Base-by-base conservation (phyloP, 2,113 vertebrate genomes). In the Solea solea region DNA sequence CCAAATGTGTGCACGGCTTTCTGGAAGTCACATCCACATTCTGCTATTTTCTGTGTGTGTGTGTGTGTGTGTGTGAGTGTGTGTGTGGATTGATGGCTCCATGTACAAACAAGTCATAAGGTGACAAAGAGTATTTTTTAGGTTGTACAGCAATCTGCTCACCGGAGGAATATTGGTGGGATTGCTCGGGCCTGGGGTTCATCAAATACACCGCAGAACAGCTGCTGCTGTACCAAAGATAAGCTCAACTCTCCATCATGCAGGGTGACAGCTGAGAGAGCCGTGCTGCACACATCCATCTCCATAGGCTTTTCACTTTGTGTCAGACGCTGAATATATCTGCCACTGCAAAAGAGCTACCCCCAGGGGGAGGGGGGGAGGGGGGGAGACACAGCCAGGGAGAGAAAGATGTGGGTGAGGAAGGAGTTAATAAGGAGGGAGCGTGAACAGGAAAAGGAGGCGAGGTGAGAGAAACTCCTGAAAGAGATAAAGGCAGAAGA, bases 191-290 rank as follows among this genome's bases (percentile, higher is more conserved):
- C 73, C 60, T 8, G 64, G 69, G 84, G 83, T 89, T 76, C 81
- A 87, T 83, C 72, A 85, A 74, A 83, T 84, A 86, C 81, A 82
- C 70, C 73, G 80, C 67, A 76, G 86, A 84, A 88, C 86, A 87
- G 79, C 78, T 88, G 82, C 80, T 76, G 69, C 85, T 44, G 40
- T 66, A 45, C 48, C 14, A 75, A 83, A 82, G 86, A 84, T 80
- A 86, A 87, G 85, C 80, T 84, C 78, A 89, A 69, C 74, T 76
- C 80, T 90, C 82, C 85, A 87, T 91, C 86, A 85, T 71, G 70
- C 66, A 60, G 77, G 66, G 70, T 83, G 85, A 83, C 86, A 86
- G 69, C 85, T 72, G 66, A 46, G 73, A 87, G 82, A 74, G 86
- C 80, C 64, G 62, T 69, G 63, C 62, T 69, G 72, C 81, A 81